Evolutionary conservation across 2,888 invertebrate genomes (phyloP).

Genomic region (Antitype chi): DNA sequence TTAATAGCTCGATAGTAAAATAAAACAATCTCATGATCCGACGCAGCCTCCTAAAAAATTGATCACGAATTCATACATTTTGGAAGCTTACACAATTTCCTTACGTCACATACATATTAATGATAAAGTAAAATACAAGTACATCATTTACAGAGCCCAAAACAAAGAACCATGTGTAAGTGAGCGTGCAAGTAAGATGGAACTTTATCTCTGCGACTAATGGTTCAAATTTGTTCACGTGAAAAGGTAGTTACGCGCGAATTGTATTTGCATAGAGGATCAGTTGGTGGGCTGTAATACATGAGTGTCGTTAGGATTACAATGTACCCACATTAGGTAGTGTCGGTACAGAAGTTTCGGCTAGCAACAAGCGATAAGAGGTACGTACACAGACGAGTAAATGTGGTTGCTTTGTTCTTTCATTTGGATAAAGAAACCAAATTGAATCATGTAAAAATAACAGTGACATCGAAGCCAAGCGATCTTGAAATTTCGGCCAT

Average conservation of each 20-base stretch:
- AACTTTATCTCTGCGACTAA: constrained; percentile 53
- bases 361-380: constrained; percentile 5
- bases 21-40: constrained; percentile 3
- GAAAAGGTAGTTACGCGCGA: constrained; percentile 16
- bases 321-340: background rate
- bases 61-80: constrained; percentile 54
- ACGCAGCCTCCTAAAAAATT: constrained; percentile 20
- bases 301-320: constrained; percentile 28
- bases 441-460: background rate
- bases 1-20: background rate
- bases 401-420: background rate
- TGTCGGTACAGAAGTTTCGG: background rate
- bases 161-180: constrained; percentile 40
- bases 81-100: constrained; percentile 47
- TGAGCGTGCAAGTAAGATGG: constrained; percentile 43
- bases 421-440: background rate
- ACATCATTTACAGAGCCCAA: constrained; percentile 21
- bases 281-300: constrained; percentile 33
- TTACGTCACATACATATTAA: constrained; percentile 62
- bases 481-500: no score
- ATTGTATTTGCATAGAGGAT: constrained; percentile 50
- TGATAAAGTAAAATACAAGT: constrained; percentile 35
- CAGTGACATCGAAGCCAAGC: no score
- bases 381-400: background rate
- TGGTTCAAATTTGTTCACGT: constrained; percentile 43